These are phyloP conservation scores for Enteromius mattozi DNA, from an alignment of 2,797 vertebrate genomes.

Conservation along the genomic window DNA sequence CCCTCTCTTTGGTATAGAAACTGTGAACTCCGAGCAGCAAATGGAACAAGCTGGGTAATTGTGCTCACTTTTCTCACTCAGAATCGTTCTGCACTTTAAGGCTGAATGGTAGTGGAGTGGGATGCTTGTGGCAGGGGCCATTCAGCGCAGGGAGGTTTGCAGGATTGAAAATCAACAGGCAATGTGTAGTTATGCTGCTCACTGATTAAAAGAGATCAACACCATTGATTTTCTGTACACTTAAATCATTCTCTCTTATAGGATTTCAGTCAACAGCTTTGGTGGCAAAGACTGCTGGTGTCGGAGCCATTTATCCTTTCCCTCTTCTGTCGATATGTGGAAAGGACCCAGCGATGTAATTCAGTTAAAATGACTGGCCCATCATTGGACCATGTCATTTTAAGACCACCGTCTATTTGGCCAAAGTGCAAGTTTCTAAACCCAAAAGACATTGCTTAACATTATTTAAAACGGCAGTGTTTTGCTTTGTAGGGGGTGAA, in stretches of 20 bases:
- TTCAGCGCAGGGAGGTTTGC: slow-evolving; percentile 43
- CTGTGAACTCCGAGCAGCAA: slow-evolving; percentile 24
- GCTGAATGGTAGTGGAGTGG: slow-evolving; percentile 41
- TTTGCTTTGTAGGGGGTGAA: slow-evolving; percentile 34
- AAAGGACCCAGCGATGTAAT: slow-evolving; percentile 38
- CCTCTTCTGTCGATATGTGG: slow-evolving; percentile 46
- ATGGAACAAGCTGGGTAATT: slow-evolving; percentile 48
- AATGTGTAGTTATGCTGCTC: slow-evolving; percentile 53
- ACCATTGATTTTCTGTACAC: slow-evolving; percentile 59
- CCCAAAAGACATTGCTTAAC: slow-evolving; percentile 26
- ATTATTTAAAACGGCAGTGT: slow-evolving; percentile 15
- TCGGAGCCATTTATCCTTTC: slow-evolving; percentile 38
- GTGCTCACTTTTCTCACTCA: slow-evolving; percentile 41
- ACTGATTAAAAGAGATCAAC: slow-evolving; percentile 59
- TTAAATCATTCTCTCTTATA: slow-evolving; percentile 55
- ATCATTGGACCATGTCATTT: slow-evolving; percentile 45
- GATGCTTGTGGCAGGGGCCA: slow-evolving; percentile 48
- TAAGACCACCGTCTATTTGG: slow-evolving; percentile 9
- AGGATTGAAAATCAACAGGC: slow-evolving; percentile 61
- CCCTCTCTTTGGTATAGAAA: slow-evolving; percentile 25
- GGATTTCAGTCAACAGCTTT: slow-evolving; percentile 60
- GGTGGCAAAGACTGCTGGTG: slow-evolving; percentile 45
- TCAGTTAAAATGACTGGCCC: slow-evolving; percentile 43
- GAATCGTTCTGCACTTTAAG: slow-evolving; percentile 38
- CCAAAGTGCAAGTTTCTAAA: slow-evolving; percentile 38